Base-by-base conservation (phyloP, 2,797 vertebrate species). In the Chromis chromis region DNA sequence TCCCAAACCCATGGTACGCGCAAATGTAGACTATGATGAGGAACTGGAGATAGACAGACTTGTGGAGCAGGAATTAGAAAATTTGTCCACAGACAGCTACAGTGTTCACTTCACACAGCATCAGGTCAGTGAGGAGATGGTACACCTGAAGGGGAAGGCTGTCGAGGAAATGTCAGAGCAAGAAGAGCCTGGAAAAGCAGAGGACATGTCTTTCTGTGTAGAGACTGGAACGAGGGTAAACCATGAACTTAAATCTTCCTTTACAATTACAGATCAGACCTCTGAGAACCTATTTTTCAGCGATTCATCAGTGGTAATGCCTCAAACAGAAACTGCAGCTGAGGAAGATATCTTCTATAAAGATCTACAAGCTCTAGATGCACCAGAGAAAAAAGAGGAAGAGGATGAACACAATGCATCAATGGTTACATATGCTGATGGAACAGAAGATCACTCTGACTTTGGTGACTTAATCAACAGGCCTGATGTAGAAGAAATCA, bases 11-110 rank as follows among this genome's bases (percentile, higher is more conserved):
- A 4, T 7, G 6, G 24, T 9, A 11, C 11, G n/a, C 4, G 16
- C n/a, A n/a, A 54, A 79, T 6, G 33, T 56, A 3, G 76, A 60
- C 24, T 40, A 53, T 4, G 79, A 87, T 3, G 87, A 90, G 48
- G 86, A 91, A 46, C 17, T 85, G 14, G 91, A 92, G 16, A 90
- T 24, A 0, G 89, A 93, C 75, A 79, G 50, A 72, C 75, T 90
- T 6, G 88, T 91, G 75, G 91, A 93, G 48, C 72, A 86, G 73
- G 89, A 93, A 25, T 56, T 93, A 27, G 93, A 91, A 64, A 76
- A 64, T 3, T 27, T 91, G 1, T 83, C 83, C 7, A 86, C 86
- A 3, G 80, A 90, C 13, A 74, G 17, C 28, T 92, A 85, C 70
- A 79, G 67, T 6, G 33, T 53, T 65, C 77, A 82, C 62, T 91